Evolutionary conservation across 30 jellyfish, hydroid and myxozoan species (phyloP).

Genomic region (Aurelia aurita complex sp. Pacific): DNA sequence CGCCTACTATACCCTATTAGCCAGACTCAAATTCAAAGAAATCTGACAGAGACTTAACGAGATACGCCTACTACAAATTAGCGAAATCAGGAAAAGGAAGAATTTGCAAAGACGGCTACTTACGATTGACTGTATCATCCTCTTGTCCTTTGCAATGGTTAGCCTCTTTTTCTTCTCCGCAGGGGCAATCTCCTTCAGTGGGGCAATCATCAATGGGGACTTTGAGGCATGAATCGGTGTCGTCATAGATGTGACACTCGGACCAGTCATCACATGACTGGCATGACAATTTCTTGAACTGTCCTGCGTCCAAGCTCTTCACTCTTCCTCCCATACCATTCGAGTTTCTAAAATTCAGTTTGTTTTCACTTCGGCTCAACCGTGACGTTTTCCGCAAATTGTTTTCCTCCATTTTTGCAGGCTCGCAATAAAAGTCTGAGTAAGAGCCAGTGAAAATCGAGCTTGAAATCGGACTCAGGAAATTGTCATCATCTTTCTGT

Average conservation of each 20-base stretch:
- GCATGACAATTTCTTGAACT: not conserved
- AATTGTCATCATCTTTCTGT: not conserved
- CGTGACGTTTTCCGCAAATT: not conserved
- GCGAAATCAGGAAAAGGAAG: no score
- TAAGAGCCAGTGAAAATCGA: conserved; percentile 17
- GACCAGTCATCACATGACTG: not conserved
- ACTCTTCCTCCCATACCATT: not conserved
- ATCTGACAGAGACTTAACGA: no score
- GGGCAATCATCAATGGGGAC: not conserved
- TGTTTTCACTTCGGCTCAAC: conserved; percentile 27
- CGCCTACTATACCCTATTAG: no score
- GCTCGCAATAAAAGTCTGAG: conserved; percentile 32
- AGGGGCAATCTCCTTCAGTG: not conserved
- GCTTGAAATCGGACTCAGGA: not conserved
- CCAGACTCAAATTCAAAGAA: no score
- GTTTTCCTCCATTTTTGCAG: not conserved
- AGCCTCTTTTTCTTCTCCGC: not conserved
- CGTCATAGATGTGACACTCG: conserved; percentile 1
- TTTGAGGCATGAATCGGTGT: conserved; percentile 7
- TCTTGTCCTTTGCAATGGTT: not conserved
- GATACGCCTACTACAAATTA: no score
- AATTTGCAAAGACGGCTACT: no score
- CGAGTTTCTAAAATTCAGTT: not conserved
- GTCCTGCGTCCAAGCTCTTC: conserved; percentile 12
- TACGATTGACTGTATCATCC: no score